phyloP scores from a whole-genome alignment of 2,888 invertebrate genomes.

The Apeira syringaria region DNA sequence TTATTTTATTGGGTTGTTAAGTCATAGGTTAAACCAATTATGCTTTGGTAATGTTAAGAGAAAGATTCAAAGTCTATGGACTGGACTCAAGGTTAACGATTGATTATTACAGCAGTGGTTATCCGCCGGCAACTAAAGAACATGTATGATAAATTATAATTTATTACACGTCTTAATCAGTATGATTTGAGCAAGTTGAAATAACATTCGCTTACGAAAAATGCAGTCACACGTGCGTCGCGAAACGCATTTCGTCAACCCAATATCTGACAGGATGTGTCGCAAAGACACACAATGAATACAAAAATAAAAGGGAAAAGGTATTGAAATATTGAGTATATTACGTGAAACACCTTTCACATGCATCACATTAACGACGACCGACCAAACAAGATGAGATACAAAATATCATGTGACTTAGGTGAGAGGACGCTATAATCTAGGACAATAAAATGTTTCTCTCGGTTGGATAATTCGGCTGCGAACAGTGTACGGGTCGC shows the following conservation, averaged over 20 bases:
- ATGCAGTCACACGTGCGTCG: conserved; percentile 3
- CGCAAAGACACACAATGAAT: conserved; percentile 7
- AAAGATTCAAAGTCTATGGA: no score
- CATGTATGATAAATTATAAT: no score
- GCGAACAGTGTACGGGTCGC: conserved; percentile 7
- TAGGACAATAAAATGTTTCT: conserved; percentile 8
- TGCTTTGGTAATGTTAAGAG: no score
- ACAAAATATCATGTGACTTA: conserved; percentile 9
- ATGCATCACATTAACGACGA: no score
- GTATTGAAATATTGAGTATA: background rate
- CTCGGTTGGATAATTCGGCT: conserved; percentile 17
- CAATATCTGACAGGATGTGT: conserved; percentile 3
- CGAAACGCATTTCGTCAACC: conserved; percentile 10
- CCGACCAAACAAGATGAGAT: background rate
- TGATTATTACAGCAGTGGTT: conserved; percentile 32
- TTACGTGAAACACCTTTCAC: background rate
- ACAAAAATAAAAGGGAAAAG: conserved; percentile 1
- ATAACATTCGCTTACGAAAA: conserved; percentile 11
- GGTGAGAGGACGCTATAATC: conserved; percentile 10
- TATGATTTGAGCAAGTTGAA: background rate
- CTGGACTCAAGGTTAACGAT: no score
- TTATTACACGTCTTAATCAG: background rate
- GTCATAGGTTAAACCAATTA: no score
- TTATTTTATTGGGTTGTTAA: no score
- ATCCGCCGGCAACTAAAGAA: conserved; percentile 14